phyloP scores from a whole-genome alignment of 2,113 vertebrate genomes.

The Furnarius figulus region DNA sequence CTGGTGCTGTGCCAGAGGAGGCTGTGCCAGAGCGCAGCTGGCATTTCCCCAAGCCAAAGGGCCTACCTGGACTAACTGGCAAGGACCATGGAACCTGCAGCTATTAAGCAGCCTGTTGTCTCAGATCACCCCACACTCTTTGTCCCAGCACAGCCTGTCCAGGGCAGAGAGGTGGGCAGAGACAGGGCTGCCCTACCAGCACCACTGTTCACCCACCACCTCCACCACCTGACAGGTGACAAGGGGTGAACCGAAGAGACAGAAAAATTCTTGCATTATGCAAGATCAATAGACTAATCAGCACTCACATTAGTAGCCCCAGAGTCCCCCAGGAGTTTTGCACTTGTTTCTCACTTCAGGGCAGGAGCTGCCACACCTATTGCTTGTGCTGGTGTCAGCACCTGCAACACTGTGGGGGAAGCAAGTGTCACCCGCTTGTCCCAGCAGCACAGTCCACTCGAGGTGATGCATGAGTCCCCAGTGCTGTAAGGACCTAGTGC shows the following conservation, averaged over 20 bases:
- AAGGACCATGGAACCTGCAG: not conserved
- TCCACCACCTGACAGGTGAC: slow-evolving; percentile 20
- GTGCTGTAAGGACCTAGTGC: not conserved
- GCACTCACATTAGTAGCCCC: not conserved
- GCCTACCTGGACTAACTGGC: not conserved
- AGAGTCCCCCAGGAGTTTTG: not conserved
- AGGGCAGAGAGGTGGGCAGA: not conserved
- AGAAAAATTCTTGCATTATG: not conserved
- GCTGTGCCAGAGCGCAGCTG: not conserved
- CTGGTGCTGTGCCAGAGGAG: not conserved
- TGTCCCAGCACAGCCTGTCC: not conserved
- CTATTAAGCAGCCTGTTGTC: not conserved
- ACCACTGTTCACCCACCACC: not conserved
- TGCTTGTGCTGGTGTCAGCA: rapidly evolving
- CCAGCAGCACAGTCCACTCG: rapidly evolving
- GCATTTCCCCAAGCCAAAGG: not conserved
- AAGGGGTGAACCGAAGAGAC: not conserved
- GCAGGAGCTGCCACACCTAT: not conserved
- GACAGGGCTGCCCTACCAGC: rapidly evolving
- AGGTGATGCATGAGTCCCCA: not conserved
- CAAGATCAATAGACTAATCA: slow-evolving; percentile 39
- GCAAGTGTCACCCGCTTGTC: not conserved
- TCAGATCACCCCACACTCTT: not conserved
- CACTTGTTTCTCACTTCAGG: not conserved
- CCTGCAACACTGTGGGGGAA: not conserved